Conservation (phyloP, 2,888 invertebrate genomes). For the Crocallis elinguaria region DNA sequence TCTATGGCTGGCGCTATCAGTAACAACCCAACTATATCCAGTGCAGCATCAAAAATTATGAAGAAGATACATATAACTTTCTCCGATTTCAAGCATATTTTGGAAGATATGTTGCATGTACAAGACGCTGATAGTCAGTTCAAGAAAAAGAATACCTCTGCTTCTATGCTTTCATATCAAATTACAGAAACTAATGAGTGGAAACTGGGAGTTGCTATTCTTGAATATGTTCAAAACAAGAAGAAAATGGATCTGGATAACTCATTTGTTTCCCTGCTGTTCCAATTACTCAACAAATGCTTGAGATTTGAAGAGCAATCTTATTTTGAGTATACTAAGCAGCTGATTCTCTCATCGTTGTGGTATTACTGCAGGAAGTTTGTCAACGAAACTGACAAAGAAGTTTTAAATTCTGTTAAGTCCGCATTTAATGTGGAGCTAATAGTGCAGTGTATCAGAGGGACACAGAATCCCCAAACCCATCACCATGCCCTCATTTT, state of each 20-base stretch:
- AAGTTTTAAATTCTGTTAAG: constrained; percentile 73
- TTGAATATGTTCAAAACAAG: constrained; percentile 94
- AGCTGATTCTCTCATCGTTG: constrained; percentile 91
- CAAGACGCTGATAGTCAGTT: constrained; percentile 65
- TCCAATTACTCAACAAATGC: constrained; percentile 91
- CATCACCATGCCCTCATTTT: constrained; percentile 96
- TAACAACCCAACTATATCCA: constrained; percentile 85
- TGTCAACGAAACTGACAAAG: constrained; percentile 66
- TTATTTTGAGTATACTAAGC: constrained; percentile 94
- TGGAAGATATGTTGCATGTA: constrained; percentile 85
- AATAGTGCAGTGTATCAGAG: constrained; percentile 94
- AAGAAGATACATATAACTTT: constrained; percentile 88
- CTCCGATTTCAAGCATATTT: constrained; percentile 83
- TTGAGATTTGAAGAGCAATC: constrained; percentile 92
- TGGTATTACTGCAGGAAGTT: constrained; percentile 88
- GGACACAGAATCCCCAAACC: constrained; percentile 97
- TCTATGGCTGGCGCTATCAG: constrained; percentile 83
- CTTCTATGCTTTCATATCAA: constrained; percentile 82
- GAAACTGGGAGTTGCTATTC: constrained; percentile 90
- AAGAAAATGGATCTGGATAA: constrained; percentile 89
- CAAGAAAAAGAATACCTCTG: constrained; percentile 72
- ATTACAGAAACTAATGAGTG: constrained; percentile 88
- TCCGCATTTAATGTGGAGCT: constrained; percentile 88
- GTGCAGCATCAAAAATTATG: constrained; percentile 86
- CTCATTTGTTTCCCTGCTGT: constrained; percentile 89